Percentiles rank a stretch among this genome's conserved stretches.
phyloP scores from a whole-genome alignment of 2,888 invertebrate genomes.

The Troglohyphantes excavatus region DNA sequence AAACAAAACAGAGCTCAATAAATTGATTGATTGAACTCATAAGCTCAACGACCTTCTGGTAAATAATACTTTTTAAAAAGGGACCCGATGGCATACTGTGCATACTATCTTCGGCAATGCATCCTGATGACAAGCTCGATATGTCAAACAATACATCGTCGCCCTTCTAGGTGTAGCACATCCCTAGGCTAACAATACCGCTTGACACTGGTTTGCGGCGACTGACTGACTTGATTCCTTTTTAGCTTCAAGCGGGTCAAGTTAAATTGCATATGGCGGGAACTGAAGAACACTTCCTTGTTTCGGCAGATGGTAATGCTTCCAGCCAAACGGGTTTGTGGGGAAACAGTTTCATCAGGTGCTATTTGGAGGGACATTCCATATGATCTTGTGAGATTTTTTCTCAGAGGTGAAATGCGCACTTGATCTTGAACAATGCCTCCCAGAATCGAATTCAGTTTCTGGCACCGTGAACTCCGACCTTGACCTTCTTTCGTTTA shows the following conservation, averaged over 20 bases:
- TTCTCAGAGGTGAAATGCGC: slow-evolving; percentile 38
- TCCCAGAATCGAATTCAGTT: background rate
- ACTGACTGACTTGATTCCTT: slow-evolving; percentile 54
- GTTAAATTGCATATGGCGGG: slow-evolving; percentile 45
- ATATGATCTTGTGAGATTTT: slow-evolving; percentile 10
- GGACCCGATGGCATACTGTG: no score
- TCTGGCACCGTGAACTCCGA: slow-evolving; percentile 44
- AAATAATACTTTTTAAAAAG: no score
- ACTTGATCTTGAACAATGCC: slow-evolving; percentile 19
- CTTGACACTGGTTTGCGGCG: slow-evolving; percentile 38
- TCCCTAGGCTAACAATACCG: slow-evolving; percentile 12
- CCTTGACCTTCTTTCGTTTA: slow-evolving; percentile 4
- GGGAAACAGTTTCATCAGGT: slow-evolving; percentile 34
- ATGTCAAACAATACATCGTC: background rate
- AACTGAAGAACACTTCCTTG: slow-evolving; percentile 51
- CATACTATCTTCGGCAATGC: background rate
- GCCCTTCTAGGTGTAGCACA: slow-evolving; percentile 22
- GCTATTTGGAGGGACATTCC: slow-evolving; percentile 19
- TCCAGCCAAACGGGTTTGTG: slow-evolving; percentile 53
- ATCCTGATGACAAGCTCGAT: slow-evolving; percentile 3
- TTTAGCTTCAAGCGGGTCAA: slow-evolving; percentile 56
- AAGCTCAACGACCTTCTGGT: no score
- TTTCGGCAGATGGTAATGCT: slow-evolving; percentile 37
- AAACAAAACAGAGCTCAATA: no score
- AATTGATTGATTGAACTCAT: no score